Conservation (phyloP, 2,113 vertebrate genomes). For the Myotis brandtii region DNA sequence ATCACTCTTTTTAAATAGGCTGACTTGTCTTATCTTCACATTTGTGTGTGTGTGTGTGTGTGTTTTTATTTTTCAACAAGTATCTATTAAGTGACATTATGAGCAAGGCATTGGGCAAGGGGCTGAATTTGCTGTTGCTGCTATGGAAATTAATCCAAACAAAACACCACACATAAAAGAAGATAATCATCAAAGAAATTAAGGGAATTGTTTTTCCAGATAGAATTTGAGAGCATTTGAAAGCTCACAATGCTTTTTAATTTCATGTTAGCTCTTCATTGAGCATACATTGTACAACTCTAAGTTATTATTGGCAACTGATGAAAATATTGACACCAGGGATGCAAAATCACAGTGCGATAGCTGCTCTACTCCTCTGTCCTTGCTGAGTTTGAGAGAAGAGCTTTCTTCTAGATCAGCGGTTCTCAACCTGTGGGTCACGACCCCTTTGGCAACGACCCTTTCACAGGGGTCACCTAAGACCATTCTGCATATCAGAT, state of each 20-base stretch:
- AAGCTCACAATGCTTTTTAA: constrained; percentile 20
- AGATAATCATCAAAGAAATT: not conserved
- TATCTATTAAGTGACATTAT: constrained; percentile 2
- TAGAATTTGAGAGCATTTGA: not conserved
- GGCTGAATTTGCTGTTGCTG: not conserved
- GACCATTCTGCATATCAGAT: no score
- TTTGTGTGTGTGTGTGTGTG: not conserved
- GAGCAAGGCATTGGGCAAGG: not conserved
- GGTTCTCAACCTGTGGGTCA: no score
- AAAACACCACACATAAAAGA: not conserved
- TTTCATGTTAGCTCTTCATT: not conserved
- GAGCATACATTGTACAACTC: not conserved
- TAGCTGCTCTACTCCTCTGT: not conserved
- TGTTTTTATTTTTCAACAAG: constrained; percentile 17
- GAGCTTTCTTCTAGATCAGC: not conserved
- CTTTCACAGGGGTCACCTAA: no score
- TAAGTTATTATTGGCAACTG: constrained; percentile 6
- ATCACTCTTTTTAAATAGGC: constrained; percentile 33
- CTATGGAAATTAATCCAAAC: constrained; percentile 18
- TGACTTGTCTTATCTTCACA: constrained; percentile 12
- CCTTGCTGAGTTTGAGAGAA: not conserved
- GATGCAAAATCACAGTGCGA: not conserved
- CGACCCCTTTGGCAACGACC: no score
- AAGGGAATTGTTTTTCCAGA: not conserved
- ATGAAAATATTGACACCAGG: constrained; percentile 33